Conservation (phyloP, 2,888 invertebrate species). For the Girardia tigrina region DNA sequence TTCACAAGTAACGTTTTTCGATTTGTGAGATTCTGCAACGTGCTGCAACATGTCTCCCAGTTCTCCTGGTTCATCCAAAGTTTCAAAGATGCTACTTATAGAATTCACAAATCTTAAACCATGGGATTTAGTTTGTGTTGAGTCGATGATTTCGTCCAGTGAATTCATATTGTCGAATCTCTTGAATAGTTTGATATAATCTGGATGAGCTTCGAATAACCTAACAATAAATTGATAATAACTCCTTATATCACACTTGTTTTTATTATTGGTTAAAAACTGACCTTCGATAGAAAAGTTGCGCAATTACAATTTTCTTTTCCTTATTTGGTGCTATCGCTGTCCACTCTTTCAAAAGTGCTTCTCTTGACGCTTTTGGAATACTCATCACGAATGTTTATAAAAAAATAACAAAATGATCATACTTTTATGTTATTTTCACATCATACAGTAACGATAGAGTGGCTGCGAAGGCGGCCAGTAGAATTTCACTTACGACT, state of each 20-base stretch:
- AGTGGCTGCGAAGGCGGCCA: too few species aligned
- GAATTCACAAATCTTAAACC: slow-evolving; percentile 20
- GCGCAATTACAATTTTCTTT: neutral
- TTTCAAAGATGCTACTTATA: neutral
- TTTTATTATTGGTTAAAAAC: neutral
- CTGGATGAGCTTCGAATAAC: slow-evolving; percentile 26
- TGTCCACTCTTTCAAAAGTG: neutral
- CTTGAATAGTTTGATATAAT: slow-evolving; percentile 1
- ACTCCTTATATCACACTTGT: too few species aligned
- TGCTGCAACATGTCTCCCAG: slow-evolving; percentile 19
- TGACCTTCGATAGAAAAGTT: slow-evolving; percentile 1
- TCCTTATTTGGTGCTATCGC: neutral
- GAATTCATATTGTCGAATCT: neutral
- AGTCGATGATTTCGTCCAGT: slow-evolving; percentile 7
- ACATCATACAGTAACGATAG: too few species aligned
- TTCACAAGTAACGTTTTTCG: neutral
- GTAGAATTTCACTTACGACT: too few species aligned
- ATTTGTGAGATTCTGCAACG: neutral
- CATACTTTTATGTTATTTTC: too few species aligned
- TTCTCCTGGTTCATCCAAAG: neutral
- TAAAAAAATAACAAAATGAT: too few species aligned
- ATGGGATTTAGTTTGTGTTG: neutral
- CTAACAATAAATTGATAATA: neutral
- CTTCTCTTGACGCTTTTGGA: neutral
- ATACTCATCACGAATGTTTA: neutral